Evolutionary conservation across 2,797 vertebrate genomes (phyloP), one percentile per base, ranked within the genome.

Genomic region (Fringilla coelebs): DNA sequence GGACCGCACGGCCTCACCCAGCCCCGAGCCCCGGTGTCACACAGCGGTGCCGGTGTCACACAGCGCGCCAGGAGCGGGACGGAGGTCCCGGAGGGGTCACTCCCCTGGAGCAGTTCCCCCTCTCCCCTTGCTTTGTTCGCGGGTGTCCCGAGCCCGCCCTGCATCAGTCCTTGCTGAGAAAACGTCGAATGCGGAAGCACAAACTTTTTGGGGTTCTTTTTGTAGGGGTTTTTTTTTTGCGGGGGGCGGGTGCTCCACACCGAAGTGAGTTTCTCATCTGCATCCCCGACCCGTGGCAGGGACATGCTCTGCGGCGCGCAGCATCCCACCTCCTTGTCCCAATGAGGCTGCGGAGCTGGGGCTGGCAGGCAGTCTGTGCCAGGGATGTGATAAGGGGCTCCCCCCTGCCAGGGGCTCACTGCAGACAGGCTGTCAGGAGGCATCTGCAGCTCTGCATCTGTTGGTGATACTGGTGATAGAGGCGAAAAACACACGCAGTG

Each of bases 401-500:
- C 7, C 34, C 3, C 2, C 11, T 34, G 19, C 18, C 19, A 17
- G 22, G 14, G 58, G 51, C 17, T 52, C 57, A 0, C 45, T 5
- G 52, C n/a, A 61, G 19, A 25, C 17, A 25, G 34, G 29, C 16
- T 65, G 26, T 7, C 31, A n/a, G 41, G 66, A 10, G 55, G 14
- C 3, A 9, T 19, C 45, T 20, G 26, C n/a, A 48, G 25, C 41
- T 73, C 57, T 51, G 24, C 26, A 24, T 10, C 9, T 20, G 2
- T 20, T 43, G 36, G 57, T 6, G 52, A 6, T 70, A 60, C 36
- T 32, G 14, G 9, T 9, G 32, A 25, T 5, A 46, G 34, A 40
- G 36, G 24, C 48, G 49, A 40, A 70, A 55, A 57, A 16, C 25
- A 7, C 11, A 4, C 0, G 0, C 29, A 7, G 40, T 5, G 65